These are phyloP conservation scores for Calosoma granatense DNA, from an alignment of 1,140 invertebrate genomes.

Conservation along the genomic window DNA sequence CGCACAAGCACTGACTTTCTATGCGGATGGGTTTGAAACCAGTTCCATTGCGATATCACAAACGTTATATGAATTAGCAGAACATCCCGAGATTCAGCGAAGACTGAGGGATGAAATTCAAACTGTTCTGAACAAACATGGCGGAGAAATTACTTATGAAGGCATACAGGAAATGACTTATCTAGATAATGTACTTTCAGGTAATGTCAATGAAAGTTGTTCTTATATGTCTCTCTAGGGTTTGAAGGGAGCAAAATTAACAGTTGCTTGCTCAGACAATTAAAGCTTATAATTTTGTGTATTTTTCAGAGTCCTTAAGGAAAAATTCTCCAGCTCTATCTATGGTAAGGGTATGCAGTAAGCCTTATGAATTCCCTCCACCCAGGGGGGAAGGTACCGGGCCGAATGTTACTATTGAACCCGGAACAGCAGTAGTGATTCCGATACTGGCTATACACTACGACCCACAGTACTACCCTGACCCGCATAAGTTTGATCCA, in stretches of 20 bases:
- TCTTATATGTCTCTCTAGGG: no score
- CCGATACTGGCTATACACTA: slow-evolving; percentile 22
- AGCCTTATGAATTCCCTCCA: slow-evolving; percentile 23
- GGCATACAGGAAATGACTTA: slow-evolving; percentile 42
- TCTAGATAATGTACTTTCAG: slow-evolving; percentile 38
- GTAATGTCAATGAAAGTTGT: no score
- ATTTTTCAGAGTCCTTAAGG: slow-evolving; percentile 29
- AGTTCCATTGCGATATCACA: slow-evolving; percentile 19
- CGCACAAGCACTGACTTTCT: slow-evolving; percentile 44
- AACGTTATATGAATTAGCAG: slow-evolving; percentile 45
- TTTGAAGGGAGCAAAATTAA: no score
- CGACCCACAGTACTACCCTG: slow-evolving; percentile 37
- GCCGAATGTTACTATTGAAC: slow-evolving; percentile 9
- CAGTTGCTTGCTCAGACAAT: no score
- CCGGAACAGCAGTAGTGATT: slow-evolving; percentile 30
- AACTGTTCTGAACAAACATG: slow-evolving; percentile 31
- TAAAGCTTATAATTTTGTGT: no score
- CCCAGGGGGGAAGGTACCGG: slow-evolving; percentile 5
- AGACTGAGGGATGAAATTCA: slow-evolving; percentile 54
- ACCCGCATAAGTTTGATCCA: slow-evolving; percentile 47
- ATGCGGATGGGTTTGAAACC: slow-evolving; percentile 51
- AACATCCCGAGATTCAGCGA: slow-evolving; percentile 50
- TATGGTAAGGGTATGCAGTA: slow-evolving; percentile 25
- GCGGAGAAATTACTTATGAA: slow-evolving; percentile 40
- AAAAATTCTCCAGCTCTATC: slow-evolving; percentile 26